Evolutionary conservation across 2,888 invertebrate genomes (phyloP).

Genomic region (Rhaphigaster nebulosa): DNA sequence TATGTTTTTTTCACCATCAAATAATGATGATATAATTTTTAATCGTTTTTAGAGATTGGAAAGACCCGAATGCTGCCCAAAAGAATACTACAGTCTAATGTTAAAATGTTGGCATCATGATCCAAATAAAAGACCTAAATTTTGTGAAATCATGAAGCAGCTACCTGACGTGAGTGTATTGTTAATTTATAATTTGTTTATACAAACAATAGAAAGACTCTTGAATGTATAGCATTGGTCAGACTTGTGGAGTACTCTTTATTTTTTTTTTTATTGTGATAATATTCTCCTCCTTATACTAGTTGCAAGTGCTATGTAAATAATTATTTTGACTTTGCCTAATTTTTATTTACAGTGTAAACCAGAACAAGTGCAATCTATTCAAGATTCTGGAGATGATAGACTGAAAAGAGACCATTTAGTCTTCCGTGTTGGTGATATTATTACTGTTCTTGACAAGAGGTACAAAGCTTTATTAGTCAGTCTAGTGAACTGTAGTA

Average conservation of each 20-base stretch:
- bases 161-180: conserved; percentile 77
- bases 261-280: neutral
- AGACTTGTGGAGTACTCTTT: neutral
- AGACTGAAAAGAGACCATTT: conserved; percentile 77
- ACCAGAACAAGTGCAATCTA: conserved; percentile 93
- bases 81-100: conserved; percentile 93
- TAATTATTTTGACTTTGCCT: neutral
- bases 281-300: neutral
- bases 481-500: neutral
- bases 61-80: conserved; percentile 94
- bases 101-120: conserved; percentile 97
- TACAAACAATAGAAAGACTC: neutral
- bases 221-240: neutral
- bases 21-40: neutral
- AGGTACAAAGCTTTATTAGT: conserved; percentile 57
- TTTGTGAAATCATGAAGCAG: conserved; percentile 83
- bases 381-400: conserved; percentile 74
- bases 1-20: neutral
- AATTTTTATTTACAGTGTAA: conserved; percentile 73
- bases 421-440: conserved; percentile 87
- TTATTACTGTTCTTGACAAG: conserved; percentile 93
- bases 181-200: neutral
- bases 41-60: conserved; percentile 79
- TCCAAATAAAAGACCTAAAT: conserved; percentile 88
- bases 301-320: neutral